Conservation (phyloP, 2,888 invertebrate genomes). For the Adineta ricciae region DNA sequence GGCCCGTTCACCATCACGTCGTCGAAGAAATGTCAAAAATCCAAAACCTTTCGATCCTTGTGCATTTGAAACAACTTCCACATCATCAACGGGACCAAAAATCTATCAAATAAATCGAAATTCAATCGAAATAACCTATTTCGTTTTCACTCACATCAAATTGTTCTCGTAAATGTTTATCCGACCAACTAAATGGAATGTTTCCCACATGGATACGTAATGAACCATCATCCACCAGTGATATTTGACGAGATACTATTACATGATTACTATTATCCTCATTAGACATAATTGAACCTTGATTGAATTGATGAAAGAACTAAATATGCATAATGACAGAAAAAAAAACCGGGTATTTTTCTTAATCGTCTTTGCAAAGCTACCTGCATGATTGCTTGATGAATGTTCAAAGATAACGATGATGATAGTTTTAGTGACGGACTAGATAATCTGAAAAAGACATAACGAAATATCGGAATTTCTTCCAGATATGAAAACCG, state of each 20-base stretch:
- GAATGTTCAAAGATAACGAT: background rate
- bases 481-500: background rate
- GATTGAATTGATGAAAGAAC: background rate
- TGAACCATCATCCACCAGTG: background rate
- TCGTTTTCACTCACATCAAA: background rate
- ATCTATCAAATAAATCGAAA: background rate
- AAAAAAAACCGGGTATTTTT: background rate
- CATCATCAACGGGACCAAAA: background rate
- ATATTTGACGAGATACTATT: background rate
- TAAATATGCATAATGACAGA: background rate
- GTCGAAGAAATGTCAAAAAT: background rate
- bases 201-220: slow-evolving; percentile 4
- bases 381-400: background rate
- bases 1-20: background rate
- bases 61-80: background rate
- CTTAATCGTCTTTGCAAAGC: background rate
- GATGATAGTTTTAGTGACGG: background rate
- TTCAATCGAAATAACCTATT: background rate
- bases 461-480: background rate
- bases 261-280: background rate
- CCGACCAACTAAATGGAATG: background rate
- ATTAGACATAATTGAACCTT: background rate
- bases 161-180: slow-evolving; percentile 5
- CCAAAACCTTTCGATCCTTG: slow-evolving; percentile 3
- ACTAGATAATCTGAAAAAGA: background rate